phyloP scores from a whole-genome alignment of 2,888 invertebrate genomes.

The Maniola hyperantus region DNA sequence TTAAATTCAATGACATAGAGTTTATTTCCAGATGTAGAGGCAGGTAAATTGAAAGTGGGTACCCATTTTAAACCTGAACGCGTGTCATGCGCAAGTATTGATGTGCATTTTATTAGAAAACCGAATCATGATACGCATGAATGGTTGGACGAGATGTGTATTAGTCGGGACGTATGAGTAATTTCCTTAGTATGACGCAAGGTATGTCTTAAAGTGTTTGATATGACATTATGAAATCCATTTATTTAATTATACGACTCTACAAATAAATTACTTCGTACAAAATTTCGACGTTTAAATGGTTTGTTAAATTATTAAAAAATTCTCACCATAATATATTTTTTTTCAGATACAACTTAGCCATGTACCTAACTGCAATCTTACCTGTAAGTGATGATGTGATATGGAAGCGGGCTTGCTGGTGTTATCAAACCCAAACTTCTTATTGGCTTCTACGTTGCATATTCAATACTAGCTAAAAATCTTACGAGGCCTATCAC shows the following conservation, averaged over 20 bases:
- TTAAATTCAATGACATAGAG: not conserved
- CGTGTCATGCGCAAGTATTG: constrained; percentile 32
- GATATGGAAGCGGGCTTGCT: no score
- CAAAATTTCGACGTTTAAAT: no score
- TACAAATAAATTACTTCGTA: no score
- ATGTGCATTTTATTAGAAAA: constrained; percentile 34
- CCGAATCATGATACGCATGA: constrained; percentile 25
- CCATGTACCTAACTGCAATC: no score
- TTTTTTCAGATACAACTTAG: no score
- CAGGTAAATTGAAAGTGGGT: constrained; percentile 15
- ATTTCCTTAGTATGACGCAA: constrained; percentile 10
- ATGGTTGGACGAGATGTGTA: constrained; percentile 22
- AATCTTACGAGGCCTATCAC: no score
- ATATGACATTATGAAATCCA: not conserved
- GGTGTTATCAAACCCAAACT: no score
- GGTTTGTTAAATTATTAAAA: no score
- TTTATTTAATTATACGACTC: not conserved
- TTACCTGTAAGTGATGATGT: no score
- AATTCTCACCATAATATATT: no score
- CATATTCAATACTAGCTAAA: no score
- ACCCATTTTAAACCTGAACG: constrained; percentile 23
- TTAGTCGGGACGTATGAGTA: constrained; percentile 19
- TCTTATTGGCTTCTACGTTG: no score
- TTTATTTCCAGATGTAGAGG: not conserved
- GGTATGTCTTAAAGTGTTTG: constrained; percentile 9